A percentile compares a stretch with the other conserved stretches of the same genome.
Conservation (phyloP, 2,113 vertebrate genomes). For the Corapipo altera region DNA sequence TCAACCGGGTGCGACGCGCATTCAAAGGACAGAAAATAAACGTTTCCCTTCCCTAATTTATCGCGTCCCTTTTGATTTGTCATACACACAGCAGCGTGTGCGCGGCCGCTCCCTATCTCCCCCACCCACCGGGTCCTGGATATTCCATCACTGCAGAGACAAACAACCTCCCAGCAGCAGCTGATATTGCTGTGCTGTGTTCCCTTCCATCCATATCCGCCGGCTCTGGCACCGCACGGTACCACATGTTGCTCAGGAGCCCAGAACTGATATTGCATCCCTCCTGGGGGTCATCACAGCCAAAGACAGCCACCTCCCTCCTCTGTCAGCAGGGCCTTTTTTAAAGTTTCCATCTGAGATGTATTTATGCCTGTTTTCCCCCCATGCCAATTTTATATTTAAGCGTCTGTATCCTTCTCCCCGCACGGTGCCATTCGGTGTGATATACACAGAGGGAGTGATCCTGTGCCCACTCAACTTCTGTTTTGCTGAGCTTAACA, state of each 20-base stretch:
- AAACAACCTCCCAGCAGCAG: neutral
- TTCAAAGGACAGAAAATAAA: conserved; percentile 8
- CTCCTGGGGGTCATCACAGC: neutral
- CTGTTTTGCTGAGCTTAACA: neutral
- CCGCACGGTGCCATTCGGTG: neutral
- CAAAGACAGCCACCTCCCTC: neutral
- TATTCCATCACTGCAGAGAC: neutral
- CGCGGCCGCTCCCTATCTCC: neutral
- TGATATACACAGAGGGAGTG: neutral
- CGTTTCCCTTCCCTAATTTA: conserved; percentile 31
- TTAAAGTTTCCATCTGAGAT: neutral
- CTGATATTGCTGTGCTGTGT: fast-evolving
- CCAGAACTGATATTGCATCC: neutral
- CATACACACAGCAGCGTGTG: fast-evolving
- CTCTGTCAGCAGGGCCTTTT: neutral
- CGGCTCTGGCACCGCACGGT: neutral
- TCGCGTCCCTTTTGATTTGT: conserved; percentile 10
- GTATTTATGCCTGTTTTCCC: neutral
- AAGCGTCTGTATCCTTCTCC: neutral
- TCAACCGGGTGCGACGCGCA: neutral
- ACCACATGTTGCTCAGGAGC: neutral
- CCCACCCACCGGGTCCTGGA: neutral
- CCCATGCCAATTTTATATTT: neutral
- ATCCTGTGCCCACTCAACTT: conserved; percentile 48
- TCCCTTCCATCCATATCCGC: fast-evolving